Evolutionary conservation across 1,140 invertebrate genomes (phyloP), one percentile per base, ranked within the genome.

Genomic region (Phthorimaea operculella): DNA sequence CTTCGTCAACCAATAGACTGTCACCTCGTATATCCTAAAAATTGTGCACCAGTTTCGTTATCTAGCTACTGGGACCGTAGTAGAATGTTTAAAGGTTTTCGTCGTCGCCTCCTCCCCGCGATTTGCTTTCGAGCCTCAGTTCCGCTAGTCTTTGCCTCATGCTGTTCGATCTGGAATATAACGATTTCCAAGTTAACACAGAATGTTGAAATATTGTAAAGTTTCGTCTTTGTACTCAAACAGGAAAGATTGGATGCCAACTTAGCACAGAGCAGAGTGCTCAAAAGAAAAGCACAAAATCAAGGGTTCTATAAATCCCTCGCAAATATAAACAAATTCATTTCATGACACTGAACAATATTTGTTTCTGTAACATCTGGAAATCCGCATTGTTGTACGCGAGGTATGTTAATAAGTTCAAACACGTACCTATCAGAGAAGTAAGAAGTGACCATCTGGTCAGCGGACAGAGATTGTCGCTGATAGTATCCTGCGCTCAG

Each of bases 381-480:
- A n/a, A n/a, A n/a, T n/a, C n/a, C n/a, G n/a, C n/a, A n/a, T n/a
- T 28, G 21, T 28, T 28, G 21, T 28, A 28, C 6, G n/a, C n/a
- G n/a, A n/a, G n/a, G n/a, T n/a, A n/a, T n/a, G n/a, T n/a, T n/a
- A n/a, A n/a, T n/a, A n/a, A n/a, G n/a, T n/a, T n/a, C n/a, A n/a
- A n/a, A n/a, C 21, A 21, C 7, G 49, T 55, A 78, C 77, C 80
- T 79, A 36, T 83, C 78, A 8, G 75, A 68, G 54, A 81, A 83
- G 53, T 75, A 83, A 0, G 78, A 77, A 0, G 76, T 76, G 47
- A 80, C 74, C 15, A 82, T 79, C 52, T 82, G 81, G 60, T 84
- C 81, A 0, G 79, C 79, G n/a, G 82, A 85, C 0, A 83, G 78
- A 1, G 79, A 83, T 59, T 85, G 82, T 0, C 82, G 68, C 58